A percentile compares a stretch with the other conserved stretches of the same genome.
Evolutionary conservation across 2,888 invertebrate species (phyloP).

Genomic region (Sepiola atlantica): DNA sequence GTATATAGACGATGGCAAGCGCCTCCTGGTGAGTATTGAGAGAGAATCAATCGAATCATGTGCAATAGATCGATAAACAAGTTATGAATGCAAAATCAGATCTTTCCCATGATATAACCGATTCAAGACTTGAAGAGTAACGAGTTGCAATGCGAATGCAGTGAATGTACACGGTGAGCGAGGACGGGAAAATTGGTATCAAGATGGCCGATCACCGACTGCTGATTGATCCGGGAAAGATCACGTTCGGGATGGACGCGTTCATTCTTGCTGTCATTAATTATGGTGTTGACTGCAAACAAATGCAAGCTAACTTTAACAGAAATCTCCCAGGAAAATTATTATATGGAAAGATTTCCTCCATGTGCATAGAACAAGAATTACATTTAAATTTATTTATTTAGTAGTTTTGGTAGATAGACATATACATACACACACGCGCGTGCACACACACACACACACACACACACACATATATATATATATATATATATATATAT

Average conservation of each 20-base stretch:
- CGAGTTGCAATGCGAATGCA: neutral
- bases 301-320: neutral
- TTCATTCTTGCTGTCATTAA: neutral
- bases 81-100: neutral
- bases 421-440: too few species aligned
- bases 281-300: neutral
- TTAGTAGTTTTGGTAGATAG: too few species aligned
- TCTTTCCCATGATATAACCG: neutral
- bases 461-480: too few species aligned
- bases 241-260: neutral
- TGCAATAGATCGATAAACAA: constrained; percentile 32
- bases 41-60: neutral
- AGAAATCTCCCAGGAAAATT: neutral
- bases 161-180: neutral
- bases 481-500: too few species aligned
- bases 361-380: too few species aligned
- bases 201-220: neutral
- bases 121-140: neutral
- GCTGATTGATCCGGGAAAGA: neutral
- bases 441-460: too few species aligned
- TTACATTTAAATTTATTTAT: too few species aligned
- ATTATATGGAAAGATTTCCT: neutral
- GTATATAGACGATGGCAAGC: neutral
- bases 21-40: neutral
- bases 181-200: neutral